A percentile compares a stretch with the other conserved stretches of the same genome.
phyloP scores from a whole-genome alignment of 2,797 vertebrate species.

The Meda fulgida region DNA sequence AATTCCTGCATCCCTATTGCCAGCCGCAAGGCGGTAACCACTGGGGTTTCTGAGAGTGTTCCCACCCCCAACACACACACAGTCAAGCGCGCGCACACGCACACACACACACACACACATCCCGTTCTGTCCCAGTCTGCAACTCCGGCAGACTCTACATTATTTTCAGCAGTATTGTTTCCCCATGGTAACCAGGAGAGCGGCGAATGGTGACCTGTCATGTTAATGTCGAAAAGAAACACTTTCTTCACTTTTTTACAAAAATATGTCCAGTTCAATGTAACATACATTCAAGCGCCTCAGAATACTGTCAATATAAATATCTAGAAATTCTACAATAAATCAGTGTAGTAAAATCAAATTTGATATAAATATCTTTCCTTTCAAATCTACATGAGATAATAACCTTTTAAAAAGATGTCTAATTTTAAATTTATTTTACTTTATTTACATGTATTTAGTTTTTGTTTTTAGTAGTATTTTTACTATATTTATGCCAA shows the following conservation, averaged over 20 bases:
- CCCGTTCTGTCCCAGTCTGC: slow-evolving; percentile 56
- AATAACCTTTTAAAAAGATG: background rate
- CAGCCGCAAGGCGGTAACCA: slow-evolving; percentile 66
- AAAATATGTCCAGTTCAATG: background rate
- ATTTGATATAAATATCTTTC: background rate
- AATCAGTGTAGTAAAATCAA: background rate
- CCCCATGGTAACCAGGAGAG: slow-evolving; percentile 79
- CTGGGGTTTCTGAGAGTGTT: slow-evolving; percentile 54
- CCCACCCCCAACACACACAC: slow-evolving; percentile 62
- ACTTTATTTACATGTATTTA: background rate
- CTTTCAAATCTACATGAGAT: background rate
- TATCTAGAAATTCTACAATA: background rate
- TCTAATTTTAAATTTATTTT: background rate
- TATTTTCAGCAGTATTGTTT: slow-evolving; percentile 70
- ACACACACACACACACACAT: slow-evolving; percentile 63
- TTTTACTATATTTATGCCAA: background rate
- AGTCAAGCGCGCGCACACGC: background rate
- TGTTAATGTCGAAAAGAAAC: slow-evolving; percentile 14
- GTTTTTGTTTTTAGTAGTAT: background rate
- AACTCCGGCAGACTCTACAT: slow-evolving; percentile 61
- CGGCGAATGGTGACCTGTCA: slow-evolving; percentile 64
- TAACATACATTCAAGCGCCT: background rate
- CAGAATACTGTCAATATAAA: background rate
- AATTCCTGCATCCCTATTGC: slow-evolving; percentile 82
- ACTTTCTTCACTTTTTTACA: background rate